Evolutionary conservation across 53 echinoderm and acorn worm species (phyloP), one percentile per base, ranked within the genome.

Genomic region (Echinometra lucunter): DNA sequence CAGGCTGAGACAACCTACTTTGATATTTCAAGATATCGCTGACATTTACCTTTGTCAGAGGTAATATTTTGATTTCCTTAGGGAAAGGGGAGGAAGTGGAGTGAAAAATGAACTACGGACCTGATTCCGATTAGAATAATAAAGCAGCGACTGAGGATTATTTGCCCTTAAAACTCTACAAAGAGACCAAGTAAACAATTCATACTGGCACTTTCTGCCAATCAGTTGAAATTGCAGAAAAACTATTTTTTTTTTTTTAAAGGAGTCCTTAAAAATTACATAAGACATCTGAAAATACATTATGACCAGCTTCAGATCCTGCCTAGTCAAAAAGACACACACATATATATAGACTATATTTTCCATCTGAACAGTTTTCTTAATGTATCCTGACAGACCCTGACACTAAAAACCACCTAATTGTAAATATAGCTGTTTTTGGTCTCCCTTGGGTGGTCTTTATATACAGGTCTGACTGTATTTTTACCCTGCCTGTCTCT

Each of bases 51-150:
- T 72, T 34, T 72, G 72, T 72, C 32, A 12, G 72, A 34, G 72
- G 72, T 72, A 72, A 72, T 72, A 72, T 28, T 72, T 35, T 32
- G 11, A 72, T 72, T 72, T 81, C 81, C 81, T 8, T 25, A 28
- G 81, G 81, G 81, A 44, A 1, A 42, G 42, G 44, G 28, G 23
- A 42, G 40, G 81, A 81, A 81, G 40, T 42, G 44, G 44, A 81
- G 81, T 81, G 81, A 81, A 16, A 81, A 81, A 81, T 81, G 44
- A 44, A 44, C 44, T 81, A 44, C 44, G 17, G 42, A 38, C 81
- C 38, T 38, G 35, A 72, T 35, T 72, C 35, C 35, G 11, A 72
- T 72, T 34, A 72, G 35, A 13, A 72, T 2, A 32, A 0, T 11
- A 72, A 72, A 3, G 13, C 16, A 13, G 72, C 32, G 72, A 28